Base-by-base conservation (phyloP, 2,113 vertebrate genomes). In the Thomomys bottae region DNA sequence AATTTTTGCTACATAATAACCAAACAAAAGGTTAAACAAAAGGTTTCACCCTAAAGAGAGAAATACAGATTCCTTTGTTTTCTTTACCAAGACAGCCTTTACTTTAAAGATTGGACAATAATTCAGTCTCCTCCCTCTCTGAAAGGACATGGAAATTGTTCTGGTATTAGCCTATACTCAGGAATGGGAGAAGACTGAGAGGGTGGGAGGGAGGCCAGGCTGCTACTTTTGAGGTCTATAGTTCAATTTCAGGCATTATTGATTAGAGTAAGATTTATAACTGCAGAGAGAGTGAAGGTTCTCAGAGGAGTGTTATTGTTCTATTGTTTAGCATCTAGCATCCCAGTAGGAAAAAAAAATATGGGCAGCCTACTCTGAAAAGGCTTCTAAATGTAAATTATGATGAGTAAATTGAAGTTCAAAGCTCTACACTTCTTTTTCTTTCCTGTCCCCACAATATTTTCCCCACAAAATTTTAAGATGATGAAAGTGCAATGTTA, bases 251-350 rank as follows among this genome's bases (percentile, higher is more conserved):
- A 96, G 86, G 86, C 76, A 83, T 93, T 97, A 97, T 97, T 97
- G 97, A 98, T 97, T 97, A 93, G 84, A 94, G 95, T 92, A 97
- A 96, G 96, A 97, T 98, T 97, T 97, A 96, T 96, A 87, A 96
- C 93, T 77, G 84, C 95, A 93, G 72, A 38, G 78, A 96, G 87
- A 93, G 82, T 21, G 90, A 94, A 96, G 93, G 88, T 94, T 97
- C 97, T 97, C 96, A 94, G 90, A 94, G 80, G 91, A 36, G 28
- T 93, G 87, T 92, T 92, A 83, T 92, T 92, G 94, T 96, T 96
- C 84, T 36, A 15, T 96, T 97, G 92, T 96, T 90, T 96, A 96
- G 95, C 94, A 95, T 96, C 95, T 95, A 70, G 49, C 18, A 14
- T 86, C 67, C 40, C 49, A 28, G 93, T 88, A 38, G 94, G 24